Evolutionary conservation across 2,113 vertebrate species (phyloP), one percentile per base, ranked within the genome.

Genomic region (Paradoxurus hermaphroditus): DNA sequence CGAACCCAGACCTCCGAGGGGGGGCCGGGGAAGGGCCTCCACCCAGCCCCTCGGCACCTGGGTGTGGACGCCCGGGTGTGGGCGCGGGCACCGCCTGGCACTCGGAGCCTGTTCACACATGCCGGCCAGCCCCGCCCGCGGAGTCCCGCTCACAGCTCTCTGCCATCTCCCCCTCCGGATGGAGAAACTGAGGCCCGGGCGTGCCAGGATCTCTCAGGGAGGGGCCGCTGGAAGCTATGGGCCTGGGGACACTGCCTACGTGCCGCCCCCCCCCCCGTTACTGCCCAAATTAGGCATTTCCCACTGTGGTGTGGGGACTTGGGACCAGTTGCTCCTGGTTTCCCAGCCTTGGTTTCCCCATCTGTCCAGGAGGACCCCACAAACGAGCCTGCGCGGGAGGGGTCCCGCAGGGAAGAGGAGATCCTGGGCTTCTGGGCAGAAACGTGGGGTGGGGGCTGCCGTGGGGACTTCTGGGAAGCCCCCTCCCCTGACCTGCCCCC

Each of bases 131-230:
- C 51, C 36, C 39, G 63, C 77, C 70, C 27, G 23, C 23, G 0
- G 6, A 25, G 27, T 6, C 41, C 15, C 1, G 0, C 31, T 31
- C 27, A 4, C 13, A 1, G 4, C 65, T 59, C 63, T 36, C 82
- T 7, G 1, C 41, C 34, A 4, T 7, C 29, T 73, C 21, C 41
- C 63, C n/a, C 51, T 86, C 18, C 5, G 4, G 29, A 15, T 31
- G 62, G 79, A 18, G 94, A 96, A 91, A 94, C 92, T 75, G 96
- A 95, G 95, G 85, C 79, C 8, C n/a, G 5, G 15, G 14, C 8
- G 15, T 8, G 23, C 36, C 56, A 44, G 79, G 41, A 14, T 7
- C 56, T 18, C 63, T 1, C 19, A 4, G 25, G 39, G 63, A 27
- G 19, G 62, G 63, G 51, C 4, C 19, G 36, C n/a, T 11, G 23